A percentile compares a stretch with the other conserved stretches of the same genome.
phyloP scores from a whole-genome alignment of 2,888 invertebrate genomes.

The Perithous albicinctus region DNA sequence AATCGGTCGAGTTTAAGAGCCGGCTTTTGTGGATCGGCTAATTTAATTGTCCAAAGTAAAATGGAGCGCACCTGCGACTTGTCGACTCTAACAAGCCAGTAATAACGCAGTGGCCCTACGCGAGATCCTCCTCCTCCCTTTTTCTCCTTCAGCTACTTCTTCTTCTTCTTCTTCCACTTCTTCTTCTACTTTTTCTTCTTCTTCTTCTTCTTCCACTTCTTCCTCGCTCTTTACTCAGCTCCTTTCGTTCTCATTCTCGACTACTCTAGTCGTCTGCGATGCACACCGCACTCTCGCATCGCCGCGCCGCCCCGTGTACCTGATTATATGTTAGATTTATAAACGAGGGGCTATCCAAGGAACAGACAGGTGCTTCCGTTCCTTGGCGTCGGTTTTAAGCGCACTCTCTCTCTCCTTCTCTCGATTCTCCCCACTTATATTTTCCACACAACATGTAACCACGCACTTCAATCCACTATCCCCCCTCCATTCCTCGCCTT shows the following conservation, averaged over 20 bases:
- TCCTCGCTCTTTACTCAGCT: constrained; percentile 54
- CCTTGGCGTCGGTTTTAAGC: constrained; percentile 65
- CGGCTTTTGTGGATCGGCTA: constrained; percentile 75
- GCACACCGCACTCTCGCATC: constrained; percentile 67
- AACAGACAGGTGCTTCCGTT: constrained; percentile 80
- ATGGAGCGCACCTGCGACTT: constrained; percentile 83
- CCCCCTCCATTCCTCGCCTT: constrained; percentile 63
- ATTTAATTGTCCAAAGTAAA: constrained; percentile 84
- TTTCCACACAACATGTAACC: constrained; percentile 44
- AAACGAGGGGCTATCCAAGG: constrained; percentile 80
- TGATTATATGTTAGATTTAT: constrained; percentile 83
- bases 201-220: constrained; percentile 62
- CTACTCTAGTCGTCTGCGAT: constrained; percentile 62
- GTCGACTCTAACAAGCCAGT: constrained; percentile 81
- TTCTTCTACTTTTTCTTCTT: constrained; percentile 57
- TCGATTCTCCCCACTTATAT: constrained; percentile 43
- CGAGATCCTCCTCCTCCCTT: constrained; percentile 71
- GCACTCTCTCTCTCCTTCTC: constrained; percentile 48
- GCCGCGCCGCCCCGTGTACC: constrained; percentile 77
- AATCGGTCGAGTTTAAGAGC: constrained; percentile 67
- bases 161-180: constrained; percentile 67
- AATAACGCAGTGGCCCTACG: constrained; percentile 79
- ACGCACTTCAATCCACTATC: constrained; percentile 34
- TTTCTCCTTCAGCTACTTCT: constrained; percentile 61
- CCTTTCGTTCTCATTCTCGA: constrained; percentile 52